Base-by-base conservation (phyloP, 2,113 vertebrate species). In the Caretta caretta region DNA sequence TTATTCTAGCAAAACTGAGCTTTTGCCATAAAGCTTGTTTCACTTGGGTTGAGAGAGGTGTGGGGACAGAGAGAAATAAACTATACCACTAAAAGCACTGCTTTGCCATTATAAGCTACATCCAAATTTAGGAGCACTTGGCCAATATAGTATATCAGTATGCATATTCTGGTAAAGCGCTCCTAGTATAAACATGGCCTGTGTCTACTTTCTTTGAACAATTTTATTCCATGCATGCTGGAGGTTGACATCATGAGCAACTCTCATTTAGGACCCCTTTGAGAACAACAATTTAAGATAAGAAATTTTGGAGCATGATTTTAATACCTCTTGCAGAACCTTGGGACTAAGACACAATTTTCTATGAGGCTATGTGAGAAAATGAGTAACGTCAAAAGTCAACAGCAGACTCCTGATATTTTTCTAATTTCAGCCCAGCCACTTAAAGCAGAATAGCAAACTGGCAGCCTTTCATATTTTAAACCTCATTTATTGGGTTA, bases 351-450 rank as follows among this genome's bases (percentile, higher is more conserved):
- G 92, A 87, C 90, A 92, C 89, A 89, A 79, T 97, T 96, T 97
- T 49, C 53, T 53, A 79, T 1, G 6, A 94, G 79, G 75, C 19
- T 88, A 83, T 72, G 86, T 86, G 88, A 83, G 86, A 56, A 92
- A 80, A 91, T 75, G 17, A 84, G 84, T 0, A 1, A 89, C 53
- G 50, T 80, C 53, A 87, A 65, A 93, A 93, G 92, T 51, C 83
- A 88, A 51, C 29, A 86, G 90, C 72, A 96, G 72, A 93, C 86
- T 83, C 84, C 75, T 95, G 93, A 83, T 84, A 90, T 92, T 96
- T 89, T 87, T 83, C 92, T 93, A 92, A 95, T 95, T 90, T 85
- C 92, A 96, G 94, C 93, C 95, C 89, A 97, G 96, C 94, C 94
- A 93, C 19, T 80, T 86, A 89, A 97, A 97, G 93, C 93, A 42